These are phyloP conservation scores for Lytechinus variegatus DNA, from an alignment of 35 echinoderm and acorn worm species.

Conservation along the genomic window DNA sequence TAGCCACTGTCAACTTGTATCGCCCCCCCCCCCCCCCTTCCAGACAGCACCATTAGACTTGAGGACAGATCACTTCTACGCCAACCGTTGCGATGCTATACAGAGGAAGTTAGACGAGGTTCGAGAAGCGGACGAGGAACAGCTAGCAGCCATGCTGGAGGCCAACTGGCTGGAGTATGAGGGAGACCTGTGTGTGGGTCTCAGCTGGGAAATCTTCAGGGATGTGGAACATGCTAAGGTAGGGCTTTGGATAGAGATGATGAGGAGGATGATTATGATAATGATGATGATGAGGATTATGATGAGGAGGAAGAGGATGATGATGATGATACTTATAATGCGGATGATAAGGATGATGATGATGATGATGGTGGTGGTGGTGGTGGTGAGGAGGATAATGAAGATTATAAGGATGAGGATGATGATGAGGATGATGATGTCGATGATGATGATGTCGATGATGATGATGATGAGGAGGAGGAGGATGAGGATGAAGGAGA, in stretches of 20 bases:
- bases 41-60: slow-evolving; percentile 74
- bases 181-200: slow-evolving; percentile 66
- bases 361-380: too few relatives aligned
- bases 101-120: slow-evolving; percentile 67
- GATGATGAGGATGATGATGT: too few relatives aligned
- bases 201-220: slow-evolving; percentile 84
- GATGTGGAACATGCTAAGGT: slow-evolving; percentile 88
- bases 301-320: too few relatives aligned
- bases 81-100: slow-evolving; percentile 63
- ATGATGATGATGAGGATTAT: too few relatives aligned
- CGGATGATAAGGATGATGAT: too few relatives aligned
- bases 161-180: slow-evolving; percentile 76
- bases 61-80: slow-evolving; percentile 76
- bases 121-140: slow-evolving; percentile 56
- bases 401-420: too few relatives aligned
- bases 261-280: neutral
- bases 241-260: neutral
- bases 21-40: too few relatives aligned
- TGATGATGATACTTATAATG: too few relatives aligned
- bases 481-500: slow-evolving; percentile 63
- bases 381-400: too few relatives aligned
- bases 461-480: too few relatives aligned
- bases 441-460: too few relatives aligned
- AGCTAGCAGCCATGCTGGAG: slow-evolving; percentile 58
- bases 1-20: too few relatives aligned